Evolutionary conservation across 2,113 vertebrate genomes (phyloP), one percentile per base, ranked within the genome.

Genomic region (Clupea harengus): DNA sequence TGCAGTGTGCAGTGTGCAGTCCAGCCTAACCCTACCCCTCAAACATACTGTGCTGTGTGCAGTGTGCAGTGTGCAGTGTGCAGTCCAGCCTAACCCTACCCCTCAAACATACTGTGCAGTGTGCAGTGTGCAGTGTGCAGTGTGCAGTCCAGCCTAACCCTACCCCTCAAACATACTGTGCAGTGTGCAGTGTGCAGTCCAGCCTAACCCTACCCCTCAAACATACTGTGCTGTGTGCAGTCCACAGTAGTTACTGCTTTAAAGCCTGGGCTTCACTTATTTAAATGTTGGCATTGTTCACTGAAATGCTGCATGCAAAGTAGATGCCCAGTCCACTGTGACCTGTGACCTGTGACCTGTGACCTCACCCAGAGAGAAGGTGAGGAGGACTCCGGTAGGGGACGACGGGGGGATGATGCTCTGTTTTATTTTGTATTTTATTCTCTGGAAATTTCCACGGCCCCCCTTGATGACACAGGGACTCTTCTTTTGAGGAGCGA

Each of bases 391-490:
- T 60, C 18, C 3, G 4, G 22, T n/a, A 6, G 54, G 18, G 18
- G 4, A n/a, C 9, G 22, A 9, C 1, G n/a, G n/a, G 22, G 22
- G 13, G 64, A 67, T 67, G 64, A 67, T 25, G 64, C n/a, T 10
- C 64, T 25, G n/a, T 28, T 25, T 67, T 2, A 67, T 28, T 10
- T 67, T 47, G 39, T 39, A 39, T 47, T 28, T 67, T 11, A 28
- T 67, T 67, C n/a, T 28, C 64, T 67, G n/a, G n/a, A 67, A 25
- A 67, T 67, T 67, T 67, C 64, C n/a, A 67, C n/a, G 25, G n/a
- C 6, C 0, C 13, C 60, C 10, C n/a, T 25, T 67, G 64, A 67
- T 67, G n/a, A 67, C 64, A 67, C 64, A 67, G n/a, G 25, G n/a
- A 10, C 64, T 67, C n/a, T 67, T 10, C 2, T 67, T 67, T 67